Evolutionary conservation across 2,113 vertebrate genomes (phyloP).

Genomic region (Passerina amoena): DNA sequence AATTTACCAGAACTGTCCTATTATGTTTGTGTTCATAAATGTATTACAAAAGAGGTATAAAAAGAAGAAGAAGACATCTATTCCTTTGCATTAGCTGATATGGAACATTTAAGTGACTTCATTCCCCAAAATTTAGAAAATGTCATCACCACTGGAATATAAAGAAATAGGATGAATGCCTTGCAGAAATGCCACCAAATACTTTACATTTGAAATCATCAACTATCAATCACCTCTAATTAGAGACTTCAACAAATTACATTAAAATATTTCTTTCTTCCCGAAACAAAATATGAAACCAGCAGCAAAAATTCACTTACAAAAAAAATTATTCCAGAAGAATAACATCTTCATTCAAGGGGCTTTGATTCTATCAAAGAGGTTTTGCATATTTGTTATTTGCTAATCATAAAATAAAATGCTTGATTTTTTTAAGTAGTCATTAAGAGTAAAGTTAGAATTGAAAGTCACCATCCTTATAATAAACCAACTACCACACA

Average conservation of each 20-base stretch:
- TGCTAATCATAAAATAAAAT: not conserved
- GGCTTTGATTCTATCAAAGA: not conserved
- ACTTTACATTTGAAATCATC: slow-evolving; percentile 3
- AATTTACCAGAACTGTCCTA: not conserved
- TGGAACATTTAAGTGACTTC: not conserved
- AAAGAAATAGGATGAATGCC: not conserved
- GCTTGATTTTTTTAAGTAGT: slow-evolving; percentile 11
- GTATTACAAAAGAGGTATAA: not conserved
- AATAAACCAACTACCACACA: not conserved
- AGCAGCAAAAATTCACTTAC: not conserved
- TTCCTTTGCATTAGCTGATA: not conserved
- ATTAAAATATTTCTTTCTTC: not conserved
- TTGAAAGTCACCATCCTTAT: not conserved
- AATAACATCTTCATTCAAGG: not conserved
- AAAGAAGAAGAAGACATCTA: not conserved
- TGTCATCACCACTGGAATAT: not conserved
- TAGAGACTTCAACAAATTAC: not conserved
- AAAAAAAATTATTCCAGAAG: not conserved
- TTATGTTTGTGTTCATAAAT: not conserved
- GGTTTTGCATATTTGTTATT: not conserved
- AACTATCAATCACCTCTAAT: not conserved
- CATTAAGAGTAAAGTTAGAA: slow-evolving; percentile 28
- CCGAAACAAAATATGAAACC: slow-evolving; percentile 12
- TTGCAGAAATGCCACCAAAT: not conserved
- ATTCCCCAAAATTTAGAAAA: not conserved